Percentiles rank a stretch among this genome's conserved stretches.
Evolutionary conservation across 2,888 invertebrate species (phyloP).

Genomic region (Nematopogon swammerdamellus): DNA sequence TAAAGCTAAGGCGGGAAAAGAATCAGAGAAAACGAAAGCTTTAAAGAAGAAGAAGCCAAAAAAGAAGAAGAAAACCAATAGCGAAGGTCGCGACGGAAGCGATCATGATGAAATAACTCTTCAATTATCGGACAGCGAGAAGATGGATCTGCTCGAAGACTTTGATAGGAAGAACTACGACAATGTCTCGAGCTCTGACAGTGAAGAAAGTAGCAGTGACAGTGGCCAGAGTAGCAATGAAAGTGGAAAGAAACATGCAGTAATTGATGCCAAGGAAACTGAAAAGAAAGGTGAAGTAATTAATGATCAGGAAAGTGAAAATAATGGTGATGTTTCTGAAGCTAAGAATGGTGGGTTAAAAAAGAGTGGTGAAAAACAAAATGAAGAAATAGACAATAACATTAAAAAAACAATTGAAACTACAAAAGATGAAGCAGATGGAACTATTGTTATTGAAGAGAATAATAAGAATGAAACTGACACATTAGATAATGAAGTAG

Average conservation of each 20-base stretch:
- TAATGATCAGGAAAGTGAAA: not conserved
- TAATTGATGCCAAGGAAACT: not conserved
- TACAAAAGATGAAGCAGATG: no score
- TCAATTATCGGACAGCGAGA: slow-evolving; percentile 45
- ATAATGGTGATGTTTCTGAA: no score
- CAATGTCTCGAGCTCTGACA: slow-evolving; percentile 20
- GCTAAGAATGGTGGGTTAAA: no score
- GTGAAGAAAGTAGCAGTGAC: slow-evolving; percentile 19
- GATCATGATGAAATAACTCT: slow-evolving; percentile 46
- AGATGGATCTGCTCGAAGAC: slow-evolving; percentile 46
- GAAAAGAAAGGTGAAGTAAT: not conserved
- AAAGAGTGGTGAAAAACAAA: no score
- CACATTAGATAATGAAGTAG: no score
- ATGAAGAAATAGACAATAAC: no score
- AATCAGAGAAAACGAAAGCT: slow-evolving; percentile 20
- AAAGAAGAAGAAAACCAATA: slow-evolving; percentile 23
- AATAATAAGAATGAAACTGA: no score
- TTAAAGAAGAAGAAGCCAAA: slow-evolving; percentile 30
- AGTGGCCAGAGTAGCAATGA: slow-evolving; percentile 15
- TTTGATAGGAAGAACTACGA: slow-evolving; percentile 33
- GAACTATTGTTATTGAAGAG: no score
- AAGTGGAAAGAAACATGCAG: slow-evolving; percentile 3
- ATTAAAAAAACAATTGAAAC: not conserved
- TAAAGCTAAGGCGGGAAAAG: no score
- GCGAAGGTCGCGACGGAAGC: slow-evolving; percentile 25